These are phyloP conservation scores for Listrodromus nycthemerus DNA, from an alignment of 2,888 invertebrate species.

Conservation along the genomic window DNA sequence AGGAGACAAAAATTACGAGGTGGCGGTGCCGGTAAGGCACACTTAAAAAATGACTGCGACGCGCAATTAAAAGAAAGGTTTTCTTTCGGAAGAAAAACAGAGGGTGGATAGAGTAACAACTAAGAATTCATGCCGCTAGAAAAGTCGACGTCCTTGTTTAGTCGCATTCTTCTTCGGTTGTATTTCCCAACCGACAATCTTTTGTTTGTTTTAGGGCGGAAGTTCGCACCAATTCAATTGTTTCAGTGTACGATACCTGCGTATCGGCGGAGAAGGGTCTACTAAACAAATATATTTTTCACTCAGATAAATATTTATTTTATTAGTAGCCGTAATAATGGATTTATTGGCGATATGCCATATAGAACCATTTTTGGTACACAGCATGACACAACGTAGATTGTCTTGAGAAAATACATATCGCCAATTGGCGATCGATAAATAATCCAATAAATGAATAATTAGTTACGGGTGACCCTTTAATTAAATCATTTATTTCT, in stretches of 20 bases:
- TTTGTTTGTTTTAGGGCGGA: neutral
- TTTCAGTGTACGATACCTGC: neutral
- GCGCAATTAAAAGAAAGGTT: conserved; percentile 62
- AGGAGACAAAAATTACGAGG: conserved; percentile 55
- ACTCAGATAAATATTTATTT: no score
- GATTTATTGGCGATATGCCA: no score
- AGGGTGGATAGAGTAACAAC: conserved; percentile 55
- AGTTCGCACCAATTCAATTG: neutral
- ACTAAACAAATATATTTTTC: no score
- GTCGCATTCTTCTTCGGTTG: conserved; percentile 13
- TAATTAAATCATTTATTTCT: no score
- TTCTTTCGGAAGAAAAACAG: neutral
- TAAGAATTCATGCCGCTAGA: conserved; percentile 59
- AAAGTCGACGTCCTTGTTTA: conserved; percentile 54
- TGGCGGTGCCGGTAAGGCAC: conserved; percentile 33
- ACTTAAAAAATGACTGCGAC: conserved; percentile 66
- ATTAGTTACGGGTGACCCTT: no score
- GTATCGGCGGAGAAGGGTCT: neutral
- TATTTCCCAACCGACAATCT: neutral
- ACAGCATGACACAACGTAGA: no score
- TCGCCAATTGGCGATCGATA: no score
- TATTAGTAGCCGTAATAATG: no score
- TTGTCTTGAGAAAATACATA: no score
- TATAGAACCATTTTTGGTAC: no score
- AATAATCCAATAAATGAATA: no score